phyloP scores from a whole-genome alignment of 2,113 vertebrate genomes.

The Ptychochromis oligacanthus region DNA sequence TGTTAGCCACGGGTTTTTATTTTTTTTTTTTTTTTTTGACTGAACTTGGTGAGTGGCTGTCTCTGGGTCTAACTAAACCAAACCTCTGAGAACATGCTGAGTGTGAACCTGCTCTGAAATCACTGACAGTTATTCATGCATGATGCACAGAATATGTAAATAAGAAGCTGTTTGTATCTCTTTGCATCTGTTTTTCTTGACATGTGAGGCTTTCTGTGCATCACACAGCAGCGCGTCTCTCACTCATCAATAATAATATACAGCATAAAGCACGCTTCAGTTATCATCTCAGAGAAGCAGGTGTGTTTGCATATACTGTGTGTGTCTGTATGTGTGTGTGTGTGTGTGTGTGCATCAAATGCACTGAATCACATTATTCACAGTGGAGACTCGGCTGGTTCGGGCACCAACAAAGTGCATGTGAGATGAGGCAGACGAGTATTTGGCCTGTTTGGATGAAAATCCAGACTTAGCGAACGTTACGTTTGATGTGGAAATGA shows the following conservation, averaged over 20 bases:
- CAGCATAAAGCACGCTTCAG: not conserved
- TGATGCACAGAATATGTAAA: slow-evolving; percentile 10
- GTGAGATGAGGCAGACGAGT: slow-evolving; percentile 25
- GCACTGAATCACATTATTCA: not conserved
- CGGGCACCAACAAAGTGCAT: slow-evolving; percentile 51
- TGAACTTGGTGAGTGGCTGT: not conserved
- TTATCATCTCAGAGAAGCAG: not conserved
- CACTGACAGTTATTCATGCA: not conserved
- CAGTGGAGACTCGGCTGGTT: not conserved
- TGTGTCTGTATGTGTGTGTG: not conserved
- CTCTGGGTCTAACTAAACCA: slow-evolving; percentile 32
- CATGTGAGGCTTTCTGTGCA: not conserved
- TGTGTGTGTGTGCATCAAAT: not conserved
- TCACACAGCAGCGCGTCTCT: not conserved
- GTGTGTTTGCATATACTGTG: not conserved
- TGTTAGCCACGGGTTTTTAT: too few species aligned
- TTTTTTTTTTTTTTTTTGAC: not conserved
- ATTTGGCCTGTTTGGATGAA: slow-evolving; percentile 41
- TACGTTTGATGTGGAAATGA: slow-evolving; percentile 44
- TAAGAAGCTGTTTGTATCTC: not conserved
- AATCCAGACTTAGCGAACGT: slow-evolving; percentile 25
- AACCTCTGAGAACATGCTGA: slow-evolving; percentile 8
- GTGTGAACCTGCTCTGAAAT: slow-evolving; percentile 19
- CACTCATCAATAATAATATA: not conserved
- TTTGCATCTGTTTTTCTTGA: not conserved